Evolutionary conservation across 2,888 invertebrate genomes (phyloP).

Genomic region (Hemicrepidius hirtus): DNA sequence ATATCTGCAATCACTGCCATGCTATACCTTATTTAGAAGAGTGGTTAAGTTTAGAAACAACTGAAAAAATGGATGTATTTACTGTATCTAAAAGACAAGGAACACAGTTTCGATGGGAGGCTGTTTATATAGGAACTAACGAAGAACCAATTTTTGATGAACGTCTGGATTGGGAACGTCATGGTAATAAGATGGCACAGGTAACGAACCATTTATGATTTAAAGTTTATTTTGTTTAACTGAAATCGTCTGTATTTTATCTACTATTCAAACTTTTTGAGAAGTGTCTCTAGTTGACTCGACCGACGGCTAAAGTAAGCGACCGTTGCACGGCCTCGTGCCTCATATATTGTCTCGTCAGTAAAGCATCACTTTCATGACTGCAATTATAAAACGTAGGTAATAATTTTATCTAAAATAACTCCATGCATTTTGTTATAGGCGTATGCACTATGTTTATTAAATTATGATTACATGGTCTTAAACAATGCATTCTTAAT

Average conservation of each 20-base stretch:
- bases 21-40: conserved; percentile 70
- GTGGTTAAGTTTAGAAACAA: conserved; percentile 65
- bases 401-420: neutral
- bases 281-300: too few relatives aligned
- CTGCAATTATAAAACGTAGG: too few relatives aligned
- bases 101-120: conserved; percentile 72
- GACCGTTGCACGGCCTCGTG: too few relatives aligned
- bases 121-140: conserved; percentile 74
- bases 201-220: conserved; percentile 60
- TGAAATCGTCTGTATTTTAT: too few relatives aligned
- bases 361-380: too few relatives aligned
- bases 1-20: conserved; percentile 73
- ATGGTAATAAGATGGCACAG: conserved; percentile 75
- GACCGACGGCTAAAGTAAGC: too few relatives aligned
- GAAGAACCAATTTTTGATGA: conserved; percentile 73
- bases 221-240: too few relatives aligned
- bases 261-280: too few relatives aligned
- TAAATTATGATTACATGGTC: conserved; percentile 91
- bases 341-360: too few relatives aligned
- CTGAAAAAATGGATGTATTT: conserved; percentile 67
- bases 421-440: conserved; percentile 66
- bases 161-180: conserved; percentile 74
- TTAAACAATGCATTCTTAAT: conserved; percentile 90
- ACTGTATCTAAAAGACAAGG: conserved; percentile 69
- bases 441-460: conserved; percentile 89